These are phyloP conservation scores for Odontothrips loti DNA, from an alignment of 2,888 invertebrate genomes.

Conservation along the genomic window DNA sequence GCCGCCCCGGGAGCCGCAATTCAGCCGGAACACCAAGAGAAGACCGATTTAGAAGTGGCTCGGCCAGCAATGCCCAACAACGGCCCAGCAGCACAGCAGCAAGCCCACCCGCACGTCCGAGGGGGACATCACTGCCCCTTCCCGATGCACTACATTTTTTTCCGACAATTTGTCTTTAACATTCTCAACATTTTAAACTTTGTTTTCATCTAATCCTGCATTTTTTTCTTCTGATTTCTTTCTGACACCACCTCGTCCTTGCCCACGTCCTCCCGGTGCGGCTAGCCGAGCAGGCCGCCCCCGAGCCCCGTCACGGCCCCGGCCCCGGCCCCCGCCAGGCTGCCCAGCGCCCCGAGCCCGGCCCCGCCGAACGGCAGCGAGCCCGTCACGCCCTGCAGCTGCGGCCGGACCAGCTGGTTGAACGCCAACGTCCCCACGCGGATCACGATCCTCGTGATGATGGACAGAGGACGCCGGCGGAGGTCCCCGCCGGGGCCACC, in stretches of 20 bases:
- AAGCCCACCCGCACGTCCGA: too few species aligned
- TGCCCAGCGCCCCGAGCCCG: neutral
- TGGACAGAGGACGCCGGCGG: neutral
- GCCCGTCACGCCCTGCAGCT: neutral
- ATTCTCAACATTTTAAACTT: too few species aligned
- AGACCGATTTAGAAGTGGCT: neutral
- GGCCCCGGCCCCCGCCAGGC: neutral
- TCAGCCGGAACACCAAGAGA: neutral
- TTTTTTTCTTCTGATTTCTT: too few species aligned
- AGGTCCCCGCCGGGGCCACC: neutral
- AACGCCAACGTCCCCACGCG: neutral
- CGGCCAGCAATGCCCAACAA: neutral
- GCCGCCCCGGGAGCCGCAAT: neutral
- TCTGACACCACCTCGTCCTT: too few species aligned
- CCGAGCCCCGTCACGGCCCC: neutral
- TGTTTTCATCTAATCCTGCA: too few species aligned
- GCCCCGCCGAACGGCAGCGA: neutral
- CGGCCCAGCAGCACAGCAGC: too few species aligned
- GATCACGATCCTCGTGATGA: neutral
- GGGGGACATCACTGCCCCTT: too few species aligned
- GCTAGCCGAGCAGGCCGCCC: neutral
- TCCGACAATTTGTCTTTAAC: too few species aligned
- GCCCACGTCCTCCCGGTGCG: neutral
- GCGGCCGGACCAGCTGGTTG: constrained; percentile 11
- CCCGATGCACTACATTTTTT: too few species aligned